Conservation (phyloP, 2,888 invertebrate genomes). For the Nemurella pictetii region DNA sequence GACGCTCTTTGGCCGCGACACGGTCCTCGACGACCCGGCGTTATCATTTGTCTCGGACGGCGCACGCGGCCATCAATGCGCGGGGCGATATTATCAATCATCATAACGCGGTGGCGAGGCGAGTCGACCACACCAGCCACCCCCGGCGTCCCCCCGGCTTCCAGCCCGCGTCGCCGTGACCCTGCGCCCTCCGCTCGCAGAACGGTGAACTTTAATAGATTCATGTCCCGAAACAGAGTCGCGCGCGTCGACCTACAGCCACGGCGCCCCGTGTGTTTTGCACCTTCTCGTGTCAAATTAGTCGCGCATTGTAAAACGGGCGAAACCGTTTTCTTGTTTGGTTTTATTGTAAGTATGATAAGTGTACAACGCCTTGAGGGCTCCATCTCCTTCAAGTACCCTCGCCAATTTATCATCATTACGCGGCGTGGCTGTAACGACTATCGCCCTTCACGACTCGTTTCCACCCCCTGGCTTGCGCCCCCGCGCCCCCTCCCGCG, state of each 20-base stretch:
- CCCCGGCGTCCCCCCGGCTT: no score
- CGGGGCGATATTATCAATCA: conserved; percentile 16
- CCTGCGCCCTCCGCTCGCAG: not conserved
- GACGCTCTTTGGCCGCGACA: not conserved
- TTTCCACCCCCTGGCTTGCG: not conserved
- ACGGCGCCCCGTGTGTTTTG: not conserved
- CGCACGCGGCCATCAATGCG: conserved; percentile 27
- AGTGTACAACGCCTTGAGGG: not conserved
- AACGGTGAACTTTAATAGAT: not conserved
- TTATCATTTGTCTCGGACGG: not conserved
- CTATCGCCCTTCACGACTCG: conserved; percentile 27
- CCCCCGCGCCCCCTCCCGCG: not conserved
- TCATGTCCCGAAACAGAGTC: not conserved
- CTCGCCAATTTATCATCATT: conserved; percentile 32
- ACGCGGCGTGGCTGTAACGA: conserved; percentile 24
- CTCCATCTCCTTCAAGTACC: conserved; percentile 17
- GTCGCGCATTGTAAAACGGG: not conserved
- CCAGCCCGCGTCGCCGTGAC: no score
- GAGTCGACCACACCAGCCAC: no score
- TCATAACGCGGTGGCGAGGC: not conserved
- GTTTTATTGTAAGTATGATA: conserved; percentile 19
- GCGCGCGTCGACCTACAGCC: not conserved
- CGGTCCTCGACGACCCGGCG: not conserved
- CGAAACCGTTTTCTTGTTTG: not conserved
- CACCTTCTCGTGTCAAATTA: not conserved